Evolutionary conservation across 2,113 vertebrate species (phyloP).

Genomic region (Chascanopsetta lugubris): DNA sequence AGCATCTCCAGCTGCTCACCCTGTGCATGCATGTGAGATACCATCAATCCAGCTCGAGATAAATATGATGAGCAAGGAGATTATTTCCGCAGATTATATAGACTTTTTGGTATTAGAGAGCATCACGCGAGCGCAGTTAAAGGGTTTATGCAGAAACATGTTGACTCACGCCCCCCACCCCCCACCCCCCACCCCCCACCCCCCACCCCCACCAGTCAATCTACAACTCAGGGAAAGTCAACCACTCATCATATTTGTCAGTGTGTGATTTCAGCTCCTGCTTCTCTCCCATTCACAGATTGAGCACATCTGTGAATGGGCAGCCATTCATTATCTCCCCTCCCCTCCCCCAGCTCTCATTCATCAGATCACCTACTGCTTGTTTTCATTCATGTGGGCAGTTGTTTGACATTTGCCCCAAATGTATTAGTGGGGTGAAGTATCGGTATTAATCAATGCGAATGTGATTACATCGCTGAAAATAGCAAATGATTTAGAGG

Average conservation of each 20-base stretch:
- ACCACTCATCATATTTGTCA: background rate
- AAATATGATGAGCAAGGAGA: background rate
- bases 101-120: background rate
- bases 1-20: conserved; percentile 15
- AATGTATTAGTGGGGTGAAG: background rate
- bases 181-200: no score
- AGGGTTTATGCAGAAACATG: conserved; percentile 8
- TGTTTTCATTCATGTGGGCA: conserved; percentile 4
- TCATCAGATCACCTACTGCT: conserved; percentile 28
- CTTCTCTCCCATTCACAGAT: conserved; percentile 45
- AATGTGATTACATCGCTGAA: no score
- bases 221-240: no score
- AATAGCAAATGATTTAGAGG: no score
- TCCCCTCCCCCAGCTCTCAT: conserved; percentile 15
- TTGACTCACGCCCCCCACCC: background rate
- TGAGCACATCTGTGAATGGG: conserved; percentile 45
- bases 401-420: background rate
- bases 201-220: no score
- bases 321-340: conserved; percentile 18
- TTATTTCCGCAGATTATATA: conserved; percentile 10
- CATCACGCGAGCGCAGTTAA: background rate
- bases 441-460: no score
- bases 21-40: background rate
- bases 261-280: conserved; percentile 11
- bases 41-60: background rate